Base-by-base conservation (phyloP, 2,888 invertebrate genomes). In the Habroteleia sp. region DNA sequence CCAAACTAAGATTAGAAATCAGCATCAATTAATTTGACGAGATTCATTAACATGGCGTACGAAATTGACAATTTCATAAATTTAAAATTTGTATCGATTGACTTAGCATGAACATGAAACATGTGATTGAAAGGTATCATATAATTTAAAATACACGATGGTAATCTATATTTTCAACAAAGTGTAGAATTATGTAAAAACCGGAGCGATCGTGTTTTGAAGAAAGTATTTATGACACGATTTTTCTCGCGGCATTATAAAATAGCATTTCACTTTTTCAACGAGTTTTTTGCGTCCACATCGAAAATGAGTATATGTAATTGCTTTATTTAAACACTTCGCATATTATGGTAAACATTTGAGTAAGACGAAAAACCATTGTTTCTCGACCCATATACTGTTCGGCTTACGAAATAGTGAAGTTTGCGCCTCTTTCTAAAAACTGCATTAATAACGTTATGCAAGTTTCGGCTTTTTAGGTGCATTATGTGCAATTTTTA, bases 201-300 rank as follows among this genome's bases (percentile, higher is more conserved):
- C 14, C 16, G 2, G 14, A 37, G 17, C 29, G 17, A 29, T 46
- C 10, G 31, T 20, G 6, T 33, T 48, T 48, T 48, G 20, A 48
- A 48, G 48, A 48, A 48, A 48, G 48, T 48, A 8, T 33, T 31
- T 33, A 20, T 20, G 33, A 48, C 20, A 11, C 33, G 33, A 48
- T 48, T 48, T 48, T 48, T 20, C 48, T 4, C 17, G 20, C 31
- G 11, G 33, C 33, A 4, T 48, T 48, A 48, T 48, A 31, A 31
- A 48, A 31, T 16, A 33, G 33, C 48, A 33, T 48, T 48, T 48
- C 48, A 31, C 31, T 48, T 33, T 48, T 31, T 48, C 48, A 20
- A 31, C 11, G 1, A n/a, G 33, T 48, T 48, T 48, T 46, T 48
- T 27, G 14, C 37, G n/a, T 37, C 23, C 1, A 17, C 42, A 4